Evolutionary conservation across 2,797 vertebrate genomes (phyloP), one percentile per base, ranked within the genome.

Genomic region (Hylomyscus alleni): DNA sequence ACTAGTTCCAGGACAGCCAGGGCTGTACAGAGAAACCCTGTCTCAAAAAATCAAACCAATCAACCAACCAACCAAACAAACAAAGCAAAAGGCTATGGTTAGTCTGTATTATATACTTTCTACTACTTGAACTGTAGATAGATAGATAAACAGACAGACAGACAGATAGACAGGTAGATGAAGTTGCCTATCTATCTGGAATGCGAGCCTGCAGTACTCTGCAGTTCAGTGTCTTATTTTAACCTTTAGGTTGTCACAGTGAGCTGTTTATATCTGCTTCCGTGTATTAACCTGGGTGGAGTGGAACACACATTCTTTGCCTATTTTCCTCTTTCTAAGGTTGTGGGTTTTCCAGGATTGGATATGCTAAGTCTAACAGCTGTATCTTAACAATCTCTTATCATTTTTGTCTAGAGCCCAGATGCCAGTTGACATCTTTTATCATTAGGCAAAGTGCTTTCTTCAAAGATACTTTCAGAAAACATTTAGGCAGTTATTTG

Each of bases 391-490:
- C 58, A 60, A 20, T 22, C 58, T 22, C 14, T 17, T 17, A 58
- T 37, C 34, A 40, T 2, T 89, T 34, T 13, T n/a, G 44, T 1
- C 93, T 92, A 40, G 52, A 94, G 31, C 37, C 47, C 86, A 22
- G 4, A 96, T 90, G 26, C 40, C 19, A 80, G 2, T 78, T 95
- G 69, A 75, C n/a, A 87, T 50, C 52, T 87, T 77, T 92, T 91
- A 60, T 72, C 82, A 13, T 94, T 20, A 91, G 58, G 54, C 34
- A 73, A 95, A 96, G 89, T 87, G 4, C 2, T 50, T 75, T 88
- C 47, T 93, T 94, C 54, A 96, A 56, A 69, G 62, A 34, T 83
- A n/a, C 78, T 85, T 92, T 84, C 54, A 67, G 92, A 77, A 93
- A 95, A 89, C 22, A 20, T 90, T 7, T 13, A 40, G 19, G 9